Evolutionary conservation across 2,113 vertebrate species (phyloP).

Genomic region (Clarias gariepinus): DNA sequence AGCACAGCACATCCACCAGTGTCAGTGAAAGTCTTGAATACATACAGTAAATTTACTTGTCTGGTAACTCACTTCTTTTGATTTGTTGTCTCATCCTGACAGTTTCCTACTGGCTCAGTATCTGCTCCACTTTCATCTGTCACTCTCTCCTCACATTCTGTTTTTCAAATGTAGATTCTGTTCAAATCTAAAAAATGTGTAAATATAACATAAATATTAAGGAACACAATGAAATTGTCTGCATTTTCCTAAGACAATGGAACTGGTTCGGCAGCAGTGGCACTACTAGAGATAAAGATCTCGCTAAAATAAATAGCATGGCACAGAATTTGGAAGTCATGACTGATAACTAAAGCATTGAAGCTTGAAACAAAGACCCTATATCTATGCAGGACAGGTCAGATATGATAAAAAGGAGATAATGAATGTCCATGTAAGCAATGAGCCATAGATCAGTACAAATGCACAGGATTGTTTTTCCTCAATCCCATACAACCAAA

Average conservation of each 20-base stretch:
- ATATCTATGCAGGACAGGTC: background rate
- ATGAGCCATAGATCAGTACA: background rate
- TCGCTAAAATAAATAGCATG: background rate
- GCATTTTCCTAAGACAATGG: background rate
- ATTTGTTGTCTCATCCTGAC: background rate
- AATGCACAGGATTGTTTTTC: background rate
- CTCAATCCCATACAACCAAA: background rate
- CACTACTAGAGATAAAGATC: background rate
- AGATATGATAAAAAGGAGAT: background rate
- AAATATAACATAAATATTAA: background rate
- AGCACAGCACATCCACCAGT: background rate
- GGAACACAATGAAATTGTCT: background rate
- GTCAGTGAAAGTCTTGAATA: conserved; percentile 7
- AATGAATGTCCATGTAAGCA: background rate
- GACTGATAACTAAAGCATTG: background rate
- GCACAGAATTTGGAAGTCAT: background rate
- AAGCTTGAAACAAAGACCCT: background rate
- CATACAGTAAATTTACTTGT: conserved; percentile 10
- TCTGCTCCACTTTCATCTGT: conserved; percentile 12
- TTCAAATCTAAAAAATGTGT: background rate
- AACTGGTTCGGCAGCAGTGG: background rate
- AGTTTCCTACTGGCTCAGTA: background rate
- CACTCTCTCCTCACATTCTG: background rate
- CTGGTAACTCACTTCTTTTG: background rate
- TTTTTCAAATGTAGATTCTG: background rate